Base-by-base conservation (phyloP, 1,140 invertebrate genomes). In the Drosophila littoralis region DNA sequence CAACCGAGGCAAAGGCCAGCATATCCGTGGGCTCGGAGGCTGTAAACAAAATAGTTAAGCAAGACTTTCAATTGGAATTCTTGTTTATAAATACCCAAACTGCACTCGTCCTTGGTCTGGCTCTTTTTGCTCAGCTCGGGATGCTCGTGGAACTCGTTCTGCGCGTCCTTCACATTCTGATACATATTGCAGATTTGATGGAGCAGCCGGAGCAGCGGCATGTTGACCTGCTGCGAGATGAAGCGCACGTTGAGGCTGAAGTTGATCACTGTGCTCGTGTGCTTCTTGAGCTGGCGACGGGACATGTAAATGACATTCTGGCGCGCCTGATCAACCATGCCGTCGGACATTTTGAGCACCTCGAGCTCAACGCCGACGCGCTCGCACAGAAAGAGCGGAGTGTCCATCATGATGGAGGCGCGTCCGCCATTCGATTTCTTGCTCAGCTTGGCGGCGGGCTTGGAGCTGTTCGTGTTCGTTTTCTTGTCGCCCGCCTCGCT, bases 121-220 rank as follows among this genome's bases (percentile, higher is more conserved):
- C 79, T 81, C 68, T 93, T 91, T 78, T 94, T 93, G 43, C 91
- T 88, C 15, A 94, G 90, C 17, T 92, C 91, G 1, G 95, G 94
- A 74, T 96, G 96, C 73, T 95, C 96, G 83, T 95, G 96, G 52
- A 99, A 93, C 80, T 98, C 97, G 81, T 96, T 96, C 91, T 98
- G 96, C 1, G 98, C 98, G 88, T 98, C 97, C 88, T 98, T 97
- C 5, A 98, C 97, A 93, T 99, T 99, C 92, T 98, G 97, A 93
- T 99, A 98, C 97, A 99, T 98, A 72, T 98, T 98, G 75, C 96
- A 97, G 75, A 99, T 98, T 93, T 99, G 98, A 93, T 99, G 98
- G 42, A 99, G 93, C 22, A 99, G 93, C 61, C 98, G 93, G 22
- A 99, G 92, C 40, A 99, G 93, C 0, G 98, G 98, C 98, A 99